Base-by-base conservation (phyloP, 2,888 invertebrate genomes). In the Napeogenes sylphis region DNA sequence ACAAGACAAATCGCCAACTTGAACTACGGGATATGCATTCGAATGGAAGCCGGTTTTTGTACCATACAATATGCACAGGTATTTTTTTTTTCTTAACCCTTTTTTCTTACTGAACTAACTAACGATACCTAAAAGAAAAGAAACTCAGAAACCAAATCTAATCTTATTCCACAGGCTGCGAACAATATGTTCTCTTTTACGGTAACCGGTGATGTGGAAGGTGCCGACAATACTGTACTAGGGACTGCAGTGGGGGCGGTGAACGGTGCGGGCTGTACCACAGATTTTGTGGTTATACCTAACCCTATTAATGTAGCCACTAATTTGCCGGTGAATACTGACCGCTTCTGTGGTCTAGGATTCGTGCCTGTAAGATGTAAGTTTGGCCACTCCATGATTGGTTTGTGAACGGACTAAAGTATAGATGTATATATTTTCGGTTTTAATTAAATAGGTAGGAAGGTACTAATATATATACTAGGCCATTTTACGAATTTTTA, bases 1-100 rank as follows among this genome's bases (percentile, higher is more conserved):
- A 94, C 95, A 0, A 84, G 96, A 42, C 94, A 96, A 80, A 84
- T 96, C 62, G 93, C 92, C 2, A 94, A 93, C 77, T 84, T 93
- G 67, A 93, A 93, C 80, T 96, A 96, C 76, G 96, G 96, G 4
- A 93, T 95, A 59, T 96, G 96, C 73, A 92, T 96, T 30, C 89
- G 93, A 73, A 94, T 94, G 92, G 93, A 92, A 58, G 91, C 94
- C 0, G 95, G 95, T 12, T 94, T 91, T 77, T 96, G 96, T 75
- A 88, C 91, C 33, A 95, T 96, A 63, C 92, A 92, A 67, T 96
- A 95, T 91, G 87, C 87, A 59, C 92, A 92, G 83, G 91, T 85
- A 66, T 62, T 55, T 1, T 58, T 47, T 33, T 21, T 38, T 21
- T 1, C 21, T 21, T 21, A 21, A 21, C 21, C 21, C 21, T 12